Evolutionary conservation across 2,113 vertebrate genomes (phyloP).

Genomic region (Colaptes auratus): DNA sequence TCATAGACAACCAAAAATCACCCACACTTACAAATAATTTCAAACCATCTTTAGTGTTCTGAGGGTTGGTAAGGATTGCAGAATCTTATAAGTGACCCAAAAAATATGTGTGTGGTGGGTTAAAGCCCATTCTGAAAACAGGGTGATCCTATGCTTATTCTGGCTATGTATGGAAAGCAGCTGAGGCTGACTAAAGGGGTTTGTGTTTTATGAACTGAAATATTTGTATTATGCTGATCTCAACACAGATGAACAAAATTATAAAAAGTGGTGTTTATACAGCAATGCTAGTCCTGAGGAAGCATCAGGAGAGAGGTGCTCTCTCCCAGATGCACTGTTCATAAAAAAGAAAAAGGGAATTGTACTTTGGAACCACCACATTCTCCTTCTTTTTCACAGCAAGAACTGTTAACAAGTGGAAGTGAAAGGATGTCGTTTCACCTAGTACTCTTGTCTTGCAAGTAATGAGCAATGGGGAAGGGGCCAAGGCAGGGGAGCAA

Average conservation of each 20-base stretch:
- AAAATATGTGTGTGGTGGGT: accelerated
- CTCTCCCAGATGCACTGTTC: accelerated
- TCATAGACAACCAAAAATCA: neutral
- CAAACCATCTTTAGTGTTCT: neutral
- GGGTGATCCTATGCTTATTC: accelerated
- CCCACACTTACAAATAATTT: neutral
- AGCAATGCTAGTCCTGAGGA: accelerated
- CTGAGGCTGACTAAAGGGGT: accelerated
- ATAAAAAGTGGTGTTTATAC: neutral
- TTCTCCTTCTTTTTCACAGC: neutral
- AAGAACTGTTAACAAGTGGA: accelerated
- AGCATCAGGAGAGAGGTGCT: neutral
- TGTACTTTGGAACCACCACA: accelerated
- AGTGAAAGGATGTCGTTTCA: accelerated
- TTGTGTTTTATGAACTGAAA: neutral
- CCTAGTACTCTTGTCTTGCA: neutral
- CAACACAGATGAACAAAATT: neutral
- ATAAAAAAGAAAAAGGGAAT: neutral
- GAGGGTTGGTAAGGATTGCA: neutral
- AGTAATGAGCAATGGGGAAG: neutral
- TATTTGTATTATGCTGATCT: neutral
- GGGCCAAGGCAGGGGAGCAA: neutral
- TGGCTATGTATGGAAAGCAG: neutral
- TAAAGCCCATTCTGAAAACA: too few species aligned
- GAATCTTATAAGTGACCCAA: neutral